Base-by-base conservation (phyloP, 1,140 invertebrate species). In the Trachymyrmex cornetzi region DNA sequence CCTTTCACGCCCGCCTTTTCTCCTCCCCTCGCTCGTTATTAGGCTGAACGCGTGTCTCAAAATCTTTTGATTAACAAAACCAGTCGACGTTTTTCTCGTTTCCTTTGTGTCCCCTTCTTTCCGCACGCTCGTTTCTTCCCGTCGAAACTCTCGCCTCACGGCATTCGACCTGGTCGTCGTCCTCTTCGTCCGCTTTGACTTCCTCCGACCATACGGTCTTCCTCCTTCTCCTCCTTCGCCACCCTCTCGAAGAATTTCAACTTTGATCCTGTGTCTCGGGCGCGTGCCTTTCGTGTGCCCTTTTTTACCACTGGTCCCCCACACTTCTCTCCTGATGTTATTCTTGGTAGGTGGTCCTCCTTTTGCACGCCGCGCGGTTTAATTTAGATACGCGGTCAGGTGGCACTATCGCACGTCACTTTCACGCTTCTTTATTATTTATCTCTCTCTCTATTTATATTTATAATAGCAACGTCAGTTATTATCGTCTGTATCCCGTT, bases 1-100 rank as follows among this genome's bases (percentile, higher is more conserved):
- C 30, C n/a, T 72, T 69, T 34, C 30, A 48, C 59, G 16, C 7
- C 11, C 16, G 66, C 38, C 24, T 64, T 16, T 55, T 19, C 55
- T 59, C 24, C 19, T 55, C 77, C 55, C 30, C 19, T 71, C 63
- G 92, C 85, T 91, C 75, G 86, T 93, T 92, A 89, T 93, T 92
- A 92, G 72, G 84, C 88, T 66, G 80, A 61, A 85, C 87, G 71
- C 91, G 90, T 89, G 61, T 57, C 34, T 67, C 77, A 77, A 89
- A 92, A 90, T 92, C 90, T 84, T 92, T 92, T 90, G 92, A 91
- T 92, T 91, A 87, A 88, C 89, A 91, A 92, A 92, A 92, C 86
- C 85, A 89, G 85, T 87, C 90, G 85, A 81, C 87, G 57, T 82
- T 89, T 90, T 91, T 79, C 16, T 48, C 57, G 34, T 24, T 34